Evolutionary conservation across 2,888 invertebrate species (phyloP), one percentile per base, ranked within the genome.

Genomic region (Eulithis testata): DNA sequence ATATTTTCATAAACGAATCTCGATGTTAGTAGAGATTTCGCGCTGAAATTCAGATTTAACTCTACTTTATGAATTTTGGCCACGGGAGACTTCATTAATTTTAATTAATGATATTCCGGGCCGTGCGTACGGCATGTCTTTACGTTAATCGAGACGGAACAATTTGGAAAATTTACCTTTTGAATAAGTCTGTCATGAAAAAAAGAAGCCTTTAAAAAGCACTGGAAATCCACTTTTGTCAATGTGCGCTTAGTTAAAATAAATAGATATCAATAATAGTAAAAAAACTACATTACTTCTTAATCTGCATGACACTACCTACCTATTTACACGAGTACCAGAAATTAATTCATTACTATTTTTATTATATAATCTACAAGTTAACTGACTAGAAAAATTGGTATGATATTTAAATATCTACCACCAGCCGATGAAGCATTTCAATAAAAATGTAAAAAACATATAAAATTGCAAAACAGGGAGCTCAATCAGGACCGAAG

Each of bases 391-490:
- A 76, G 72, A 69, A 73, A 64, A 76, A 71, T 71, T 63, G 66
- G 60, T 73, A 68, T 75, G 70, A 75, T 66, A 73, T 73, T 73
- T 76, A 74, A 75, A 76, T 79, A 77, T 76, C 73, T 67, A 68
- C 68, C 72, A 66, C 69, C 69, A 65, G 63, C 75, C 65, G 57
- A 68, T 73, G 75, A 74, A 69, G 71, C 68, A 63, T 36, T 72
- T 58, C 56, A 72, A 75, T 55, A 65, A 70, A 70, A 68, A 63
- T 65, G 68, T 76, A 77, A 69, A 75, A 81, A 82, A 79, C 73
- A 82, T 79, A 81, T 73, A 81, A 82, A 81, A 82, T 75, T 81
- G 81, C 79, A 82, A 82, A 81, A 81, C 74, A 81, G 77, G 76
- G 78, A 66, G 66, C 76, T 79, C 72, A 74, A 78, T 77, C 73